Percentiles rank a stretch among this genome's conserved stretches.
These are phyloP conservation scores for Lasioglossum malachurum DNA, from an alignment of 2,888 invertebrate genomes.

Conservation along the genomic window DNA sequence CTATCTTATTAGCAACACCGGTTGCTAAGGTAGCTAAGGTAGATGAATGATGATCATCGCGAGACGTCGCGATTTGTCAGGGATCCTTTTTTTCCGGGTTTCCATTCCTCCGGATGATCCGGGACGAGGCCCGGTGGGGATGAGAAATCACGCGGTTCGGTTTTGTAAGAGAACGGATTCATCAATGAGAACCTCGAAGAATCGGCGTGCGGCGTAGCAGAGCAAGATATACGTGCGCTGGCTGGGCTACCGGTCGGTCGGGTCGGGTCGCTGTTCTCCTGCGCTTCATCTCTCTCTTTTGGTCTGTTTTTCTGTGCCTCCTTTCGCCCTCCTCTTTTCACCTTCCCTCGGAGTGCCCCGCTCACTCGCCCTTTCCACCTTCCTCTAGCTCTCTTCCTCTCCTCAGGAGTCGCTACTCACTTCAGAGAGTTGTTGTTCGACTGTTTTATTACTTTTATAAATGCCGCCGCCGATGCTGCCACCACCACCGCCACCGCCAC, in stretches of 20 bases:
- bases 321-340: slow-evolving; percentile 70
- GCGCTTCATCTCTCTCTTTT: slow-evolving; percentile 75
- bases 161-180: slow-evolving; percentile 47
- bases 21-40: not conserved
- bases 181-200: slow-evolving; percentile 82
- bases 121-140: not conserved
- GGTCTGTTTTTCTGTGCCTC: slow-evolving; percentile 72
- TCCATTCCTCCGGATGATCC: not conserved
- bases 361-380: slow-evolving; percentile 64
- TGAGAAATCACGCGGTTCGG: slow-evolving; percentile 6
- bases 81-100: not conserved
- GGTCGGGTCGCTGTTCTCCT: slow-evolving; percentile 83
- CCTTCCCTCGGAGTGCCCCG: slow-evolving; percentile 59
- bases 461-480: slow-evolving; percentile 73
- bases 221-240: slow-evolving; percentile 81
- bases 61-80: slow-evolving; percentile 10
- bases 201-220: slow-evolving; percentile 78
- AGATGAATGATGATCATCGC: slow-evolving; percentile 20
- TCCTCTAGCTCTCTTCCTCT: slow-evolving; percentile 61
- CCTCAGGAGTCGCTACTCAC: slow-evolving; percentile 63
- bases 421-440: slow-evolving; percentile 77
- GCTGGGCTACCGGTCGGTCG: slow-evolving; percentile 83
- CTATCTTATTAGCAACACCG: slow-evolving; percentile 6
- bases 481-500: slow-evolving; percentile 51
- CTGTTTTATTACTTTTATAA: slow-evolving; percentile 82